phyloP scores from a whole-genome alignment of 2,888 invertebrate species.

The Trilocha varians region DNA sequence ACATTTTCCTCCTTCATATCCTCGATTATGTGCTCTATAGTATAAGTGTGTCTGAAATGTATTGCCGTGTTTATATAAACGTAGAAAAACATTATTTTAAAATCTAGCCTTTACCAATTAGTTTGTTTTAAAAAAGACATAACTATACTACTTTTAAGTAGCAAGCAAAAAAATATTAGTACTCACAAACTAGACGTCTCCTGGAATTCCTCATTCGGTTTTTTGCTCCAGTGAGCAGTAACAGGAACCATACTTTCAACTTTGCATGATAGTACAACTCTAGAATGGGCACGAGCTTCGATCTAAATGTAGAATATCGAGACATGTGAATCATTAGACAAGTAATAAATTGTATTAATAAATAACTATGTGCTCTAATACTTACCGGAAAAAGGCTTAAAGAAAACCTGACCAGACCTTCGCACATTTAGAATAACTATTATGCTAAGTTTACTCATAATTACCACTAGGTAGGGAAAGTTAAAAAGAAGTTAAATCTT shows the following conservation, averaged over 20 bases:
- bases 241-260: constrained; percentile 77
- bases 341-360: no score
- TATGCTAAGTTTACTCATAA: no score
- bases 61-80: no score
- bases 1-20: constrained; percentile 40
- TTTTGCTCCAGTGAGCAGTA: constrained; percentile 69
- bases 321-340: no score
- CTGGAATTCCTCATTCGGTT: constrained; percentile 21
- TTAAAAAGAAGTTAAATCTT: background rate
- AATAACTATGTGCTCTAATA: no score
- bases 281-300: constrained; percentile 49
- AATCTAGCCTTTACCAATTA: no score
- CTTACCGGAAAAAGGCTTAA: no score
- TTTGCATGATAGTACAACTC: constrained; percentile 69
- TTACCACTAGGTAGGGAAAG: background rate
- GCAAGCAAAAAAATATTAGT: background rate
- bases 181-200: constrained; percentile 45
- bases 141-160: background rate
- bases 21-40: constrained; percentile 43
- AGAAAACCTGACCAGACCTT: no score
- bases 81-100: no score
- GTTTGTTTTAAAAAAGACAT: no score
- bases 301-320: constrained; percentile 23
- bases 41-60: constrained; percentile 52
- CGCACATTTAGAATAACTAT: no score